Conservation (phyloP, 1,140 invertebrate species). For the Arion vulgaris region DNA sequence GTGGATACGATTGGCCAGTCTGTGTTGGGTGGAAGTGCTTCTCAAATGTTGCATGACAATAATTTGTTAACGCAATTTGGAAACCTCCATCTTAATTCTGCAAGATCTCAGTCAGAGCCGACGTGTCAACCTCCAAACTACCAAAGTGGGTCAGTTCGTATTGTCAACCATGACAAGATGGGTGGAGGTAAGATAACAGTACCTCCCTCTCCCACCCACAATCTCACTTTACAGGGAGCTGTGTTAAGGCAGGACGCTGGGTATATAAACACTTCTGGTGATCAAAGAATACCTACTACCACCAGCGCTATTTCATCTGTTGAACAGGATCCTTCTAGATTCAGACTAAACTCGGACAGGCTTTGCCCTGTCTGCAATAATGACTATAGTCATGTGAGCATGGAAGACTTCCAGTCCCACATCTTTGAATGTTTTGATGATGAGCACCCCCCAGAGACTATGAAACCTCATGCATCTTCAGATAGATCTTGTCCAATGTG, state of each 20-base stretch:
- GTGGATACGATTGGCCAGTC: not conserved
- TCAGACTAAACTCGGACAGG: slow-evolving; percentile 25
- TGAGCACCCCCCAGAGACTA: slow-evolving; percentile 44
- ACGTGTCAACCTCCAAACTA: not conserved
- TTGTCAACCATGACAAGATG: not conserved
- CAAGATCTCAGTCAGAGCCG: not conserved
- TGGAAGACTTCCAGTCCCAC: slow-evolving; percentile 63
- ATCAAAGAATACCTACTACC: not conserved
- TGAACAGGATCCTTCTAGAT: not conserved
- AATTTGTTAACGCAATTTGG: not conserved
- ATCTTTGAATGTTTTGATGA: slow-evolving; percentile 64
- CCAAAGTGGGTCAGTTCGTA: not conserved
- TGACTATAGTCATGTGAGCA: slow-evolving; percentile 51
- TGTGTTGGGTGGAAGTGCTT: not conserved
- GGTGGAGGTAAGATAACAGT: not conserved
- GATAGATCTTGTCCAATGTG: slow-evolving; percentile 59
- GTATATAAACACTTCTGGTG: not conserved
- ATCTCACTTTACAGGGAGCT: not conserved
- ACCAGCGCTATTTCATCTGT: not conserved
- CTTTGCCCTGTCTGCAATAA: slow-evolving; percentile 59
- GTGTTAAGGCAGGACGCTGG: not conserved
- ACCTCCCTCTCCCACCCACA: not conserved
- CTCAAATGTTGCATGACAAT: not conserved
- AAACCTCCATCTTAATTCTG: not conserved
- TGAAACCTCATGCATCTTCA: slow-evolving; percentile 30